Base-by-base conservation (phyloP, 2,113 vertebrate species). In the Chitala chitala region DNA sequence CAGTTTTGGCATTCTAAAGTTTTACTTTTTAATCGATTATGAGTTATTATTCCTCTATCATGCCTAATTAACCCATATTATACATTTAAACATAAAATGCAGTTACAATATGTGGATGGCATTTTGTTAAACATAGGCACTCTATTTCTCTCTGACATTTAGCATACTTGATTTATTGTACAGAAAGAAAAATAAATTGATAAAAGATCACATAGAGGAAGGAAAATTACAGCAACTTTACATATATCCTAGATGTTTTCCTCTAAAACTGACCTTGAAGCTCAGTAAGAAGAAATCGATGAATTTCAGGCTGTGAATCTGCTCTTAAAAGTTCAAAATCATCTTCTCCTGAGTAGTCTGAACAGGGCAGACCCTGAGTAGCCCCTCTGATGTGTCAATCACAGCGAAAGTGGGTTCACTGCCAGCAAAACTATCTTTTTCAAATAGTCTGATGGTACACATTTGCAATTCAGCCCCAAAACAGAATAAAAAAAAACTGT, bases 401-500 rank as follows among this genome's bases (percentile, higher is more conserved):
- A 48, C 53, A 3, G 3, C 36, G 15, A 40, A 48, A 12, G 40
- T 13, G 22, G 71, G 38, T 29, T 42, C 17, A 29, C 4, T 31
- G 5, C 0, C 42, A 8, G n/a, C 44, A 29, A 29, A 40, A 4
- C n/a, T 15, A 61, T 48, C 53, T 13, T 26, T 22, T 69, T 31
- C 44, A 26, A 20, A 22, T 24, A 26, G 13, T 33, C 46, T 29
- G 22, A 48, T 20, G 4, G 24, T n/a, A 1, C 42, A 15, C 33
- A 73, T 77, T 51, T 56, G 36, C 69, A 68, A 66, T 89, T 83
- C 85, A 8, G n/a, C 54, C 71, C 42, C 68, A 81, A 78, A 77
- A 80, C 24, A 68, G 68, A 79, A 77, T 71, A 75, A 69, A 73
- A 44, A 72, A 80, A 89, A 88, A 84, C 78, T 86, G 78, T 78